Percentiles rank a stretch among this genome's conserved stretches.
These are phyloP conservation scores for Heteromyza rotundicornis DNA, from an alignment of 2,888 invertebrate genomes.

Conservation along the genomic window DNA sequence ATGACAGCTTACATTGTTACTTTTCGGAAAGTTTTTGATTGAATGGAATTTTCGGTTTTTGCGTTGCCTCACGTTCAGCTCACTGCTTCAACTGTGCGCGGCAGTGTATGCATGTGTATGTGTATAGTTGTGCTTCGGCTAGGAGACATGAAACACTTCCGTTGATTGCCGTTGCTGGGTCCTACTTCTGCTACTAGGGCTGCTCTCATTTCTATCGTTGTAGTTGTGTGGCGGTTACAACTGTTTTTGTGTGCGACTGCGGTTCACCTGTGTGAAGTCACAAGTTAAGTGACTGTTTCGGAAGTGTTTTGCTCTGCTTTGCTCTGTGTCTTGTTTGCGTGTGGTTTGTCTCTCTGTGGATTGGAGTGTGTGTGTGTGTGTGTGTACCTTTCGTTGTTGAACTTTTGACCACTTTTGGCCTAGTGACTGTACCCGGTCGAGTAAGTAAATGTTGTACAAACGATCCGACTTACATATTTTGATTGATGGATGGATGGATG, in stretches of 20 bases:
- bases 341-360: not conserved
- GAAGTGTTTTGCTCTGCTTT: constrained; percentile 17
- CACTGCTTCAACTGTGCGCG: no score
- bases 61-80: not conserved
- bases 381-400: no score
- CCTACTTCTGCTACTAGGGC: not conserved
- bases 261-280: constrained; percentile 38
- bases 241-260: constrained; percentile 32
- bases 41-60: constrained; percentile 22
- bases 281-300: constrained; percentile 31
- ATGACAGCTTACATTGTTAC: constrained; percentile 40
- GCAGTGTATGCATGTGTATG: no score
- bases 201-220: not conserved
- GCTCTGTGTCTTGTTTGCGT: not conserved
- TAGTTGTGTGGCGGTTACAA: constrained; percentile 8
- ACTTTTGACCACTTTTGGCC: constrained; percentile 29
- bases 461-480: no score
- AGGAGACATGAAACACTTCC: not conserved
- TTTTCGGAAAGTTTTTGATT: constrained; percentile 29
- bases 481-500: not conserved
- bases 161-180: constrained; percentile 5
- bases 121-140: no score
- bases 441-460: not conserved
- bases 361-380: no score
- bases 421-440: constrained; percentile 24